Evolutionary conservation across 2,113 vertebrate genomes (phyloP).

Genomic region (Odocoileus hemionus): DNA sequence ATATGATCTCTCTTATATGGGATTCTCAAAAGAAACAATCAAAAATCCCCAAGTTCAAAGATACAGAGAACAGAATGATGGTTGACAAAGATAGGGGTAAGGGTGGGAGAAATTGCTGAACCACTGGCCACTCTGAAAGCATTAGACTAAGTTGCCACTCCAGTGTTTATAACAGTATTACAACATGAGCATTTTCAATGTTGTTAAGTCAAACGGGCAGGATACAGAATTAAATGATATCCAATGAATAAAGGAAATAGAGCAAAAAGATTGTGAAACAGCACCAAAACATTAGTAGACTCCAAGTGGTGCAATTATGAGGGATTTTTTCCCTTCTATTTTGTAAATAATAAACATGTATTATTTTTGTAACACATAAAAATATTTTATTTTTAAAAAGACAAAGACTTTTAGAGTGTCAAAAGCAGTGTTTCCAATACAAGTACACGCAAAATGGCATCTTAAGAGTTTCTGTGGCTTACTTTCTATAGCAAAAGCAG

Average conservation of each 20-base stretch:
- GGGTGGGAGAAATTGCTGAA: background rate
- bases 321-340: background rate
- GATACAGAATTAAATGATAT: background rate
- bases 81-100: background rate
- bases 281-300: background rate
- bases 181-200: background rate
- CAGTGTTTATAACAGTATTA: background rate
- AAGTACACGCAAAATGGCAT: background rate
- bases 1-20: background rate
- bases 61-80: background rate
- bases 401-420: background rate
- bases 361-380: background rate
- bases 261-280: background rate
- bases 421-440: constrained; percentile 15
- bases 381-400: background rate
- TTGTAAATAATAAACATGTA: constrained; percentile 21
- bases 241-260: constrained; percentile 3
- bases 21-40: background rate
- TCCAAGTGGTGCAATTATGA: background rate
- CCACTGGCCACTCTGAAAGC: background rate
- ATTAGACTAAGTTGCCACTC: background rate
- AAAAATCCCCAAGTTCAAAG: background rate
- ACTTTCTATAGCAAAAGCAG: background rate
- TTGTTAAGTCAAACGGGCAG: background rate
- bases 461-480: background rate